These are phyloP conservation scores for Hylia prasina DNA, from an alignment of 2,113 vertebrate species.

Conservation along the genomic window DNA sequence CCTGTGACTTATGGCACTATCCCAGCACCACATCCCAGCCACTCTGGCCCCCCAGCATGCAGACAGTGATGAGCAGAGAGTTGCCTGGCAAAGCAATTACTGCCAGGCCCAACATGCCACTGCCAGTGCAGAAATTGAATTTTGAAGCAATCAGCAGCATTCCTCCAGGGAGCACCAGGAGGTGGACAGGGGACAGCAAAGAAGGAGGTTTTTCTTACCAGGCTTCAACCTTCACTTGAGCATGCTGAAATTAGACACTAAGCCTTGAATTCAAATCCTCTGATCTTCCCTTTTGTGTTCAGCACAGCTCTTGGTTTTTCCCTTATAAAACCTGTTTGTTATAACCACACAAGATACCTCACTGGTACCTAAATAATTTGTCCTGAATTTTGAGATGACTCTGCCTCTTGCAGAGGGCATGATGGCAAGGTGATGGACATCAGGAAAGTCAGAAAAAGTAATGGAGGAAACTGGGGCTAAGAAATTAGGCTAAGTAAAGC, in stretches of 20 bases:
- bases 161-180: fast-evolving
- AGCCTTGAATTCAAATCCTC: neutral
- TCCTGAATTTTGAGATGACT: neutral
- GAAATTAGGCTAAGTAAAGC: neutral
- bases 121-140: neutral
- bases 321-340: neutral
- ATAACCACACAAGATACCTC: neutral
- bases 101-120: neutral
- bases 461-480: neutral
- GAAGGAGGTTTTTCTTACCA: neutral
- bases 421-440: neutral
- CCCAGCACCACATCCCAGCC: fast-evolving
- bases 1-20: neutral
- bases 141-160: neutral
- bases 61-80: neutral
- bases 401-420: neutral
- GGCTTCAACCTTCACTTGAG: neutral
- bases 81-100: neutral
- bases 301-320: neutral
- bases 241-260: neutral
- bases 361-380: neutral
- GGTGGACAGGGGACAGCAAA: neutral
- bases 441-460: neutral
- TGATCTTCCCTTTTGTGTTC: neutral
- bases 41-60: fast-evolving